Evolutionary conservation across 2,113 vertebrate genomes (phyloP).

Genomic region (Oreotragus oreotragus): DNA sequence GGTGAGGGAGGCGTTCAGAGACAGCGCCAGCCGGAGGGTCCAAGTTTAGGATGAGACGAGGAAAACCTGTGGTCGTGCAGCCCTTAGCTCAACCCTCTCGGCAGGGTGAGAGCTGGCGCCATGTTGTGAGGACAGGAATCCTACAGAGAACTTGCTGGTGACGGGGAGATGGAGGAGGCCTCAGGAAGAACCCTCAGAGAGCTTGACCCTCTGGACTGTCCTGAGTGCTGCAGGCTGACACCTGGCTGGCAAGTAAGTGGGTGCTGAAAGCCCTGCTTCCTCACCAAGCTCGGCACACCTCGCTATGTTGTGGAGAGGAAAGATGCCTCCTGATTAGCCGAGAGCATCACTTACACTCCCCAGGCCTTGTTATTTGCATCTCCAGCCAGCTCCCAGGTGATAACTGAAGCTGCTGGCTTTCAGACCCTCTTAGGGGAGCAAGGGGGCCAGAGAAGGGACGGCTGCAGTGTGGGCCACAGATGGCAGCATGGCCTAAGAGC

Average conservation of each 20-base stretch:
- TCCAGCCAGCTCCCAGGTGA: not conserved
- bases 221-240: not conserved
- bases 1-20: not conserved
- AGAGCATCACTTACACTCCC: not conserved
- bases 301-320: not conserved
- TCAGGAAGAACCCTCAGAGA: not conserved
- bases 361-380: not conserved
- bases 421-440: not conserved
- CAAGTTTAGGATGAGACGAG: not conserved
- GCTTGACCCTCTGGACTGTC: not conserved
- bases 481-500: not conserved
- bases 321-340: not conserved
- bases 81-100: not conserved
- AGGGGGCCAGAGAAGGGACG: not conserved
- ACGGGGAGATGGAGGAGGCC: accelerated
- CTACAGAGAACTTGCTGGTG: accelerated
- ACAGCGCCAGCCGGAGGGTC: not conserved
- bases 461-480: not conserved
- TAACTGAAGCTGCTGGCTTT: not conserved
- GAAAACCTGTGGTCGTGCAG: not conserved
- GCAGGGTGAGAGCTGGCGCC: not conserved
- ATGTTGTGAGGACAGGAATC: not conserved
- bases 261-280: not conserved
- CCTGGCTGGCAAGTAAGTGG: not conserved
- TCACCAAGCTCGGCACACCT: not conserved